Evolutionary conservation across 2,888 invertebrate species (phyloP), one percentile per base, ranked within the genome.

Genomic region (Pyrocoelia pectoralis): DNA sequence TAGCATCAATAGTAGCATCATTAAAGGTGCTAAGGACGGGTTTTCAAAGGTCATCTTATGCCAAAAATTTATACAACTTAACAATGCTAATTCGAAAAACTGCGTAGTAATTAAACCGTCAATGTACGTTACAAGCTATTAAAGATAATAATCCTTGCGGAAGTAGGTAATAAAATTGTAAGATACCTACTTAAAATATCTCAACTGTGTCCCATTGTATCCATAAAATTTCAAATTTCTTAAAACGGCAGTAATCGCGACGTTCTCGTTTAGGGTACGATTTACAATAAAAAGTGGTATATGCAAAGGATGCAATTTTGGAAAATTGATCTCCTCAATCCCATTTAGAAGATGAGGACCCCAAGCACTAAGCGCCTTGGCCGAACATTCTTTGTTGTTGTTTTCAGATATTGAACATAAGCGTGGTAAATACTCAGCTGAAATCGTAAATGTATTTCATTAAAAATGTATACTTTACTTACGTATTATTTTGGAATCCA

Each of bases 271-370:
- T 4, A 88, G 84, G 0, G 88, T 87, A 71, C 91, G 87, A 76
- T 88, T 87, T 67, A 92, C 85, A 69, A 87, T 87, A 65, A 91
- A 82, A 55, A 88, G 86, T 0, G 91, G 89, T 10, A 93, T 83
- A 4, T 77, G 80, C 67, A 93, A 84, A 0, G 93, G 93, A 65
- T 92, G 91, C 65, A 90, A 81, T 0, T 87, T 82, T 0, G 92
- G 92, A 50, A 92, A 86, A 13, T 84, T 83, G 0, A 93, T 80
- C 73, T 88, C 89, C 0, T 87, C 86, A 51, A 93, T 89, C 1
- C 93, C 93, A 6, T 80, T 72, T 0, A 81, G 79, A 14, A 93
- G 78, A 40, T 85, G 81, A 0, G 87, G 86, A 40, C 84, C 82
- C 61, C 90, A 79, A 0, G 78, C 78, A 56, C 89, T 86, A 6